A percentile compares a stretch with the other conserved stretches of the same genome.
These are phyloP conservation scores for Mormyrus proboscirostris DNA, from an alignment of 2,797 vertebrate species.

Conservation along the genomic window DNA sequence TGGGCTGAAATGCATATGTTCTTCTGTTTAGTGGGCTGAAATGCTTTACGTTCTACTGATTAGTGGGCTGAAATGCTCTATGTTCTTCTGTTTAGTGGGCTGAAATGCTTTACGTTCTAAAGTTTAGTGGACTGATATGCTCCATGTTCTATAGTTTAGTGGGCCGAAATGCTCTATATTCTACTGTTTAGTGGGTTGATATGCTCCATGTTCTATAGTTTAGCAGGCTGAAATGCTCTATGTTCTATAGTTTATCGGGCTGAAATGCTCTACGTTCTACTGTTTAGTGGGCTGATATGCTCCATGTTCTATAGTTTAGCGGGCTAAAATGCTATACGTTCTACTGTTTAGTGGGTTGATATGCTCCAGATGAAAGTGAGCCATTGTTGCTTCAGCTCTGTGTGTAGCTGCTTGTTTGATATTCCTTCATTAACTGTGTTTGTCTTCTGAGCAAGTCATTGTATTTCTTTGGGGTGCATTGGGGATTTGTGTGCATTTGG, in stretches of 20 bases:
- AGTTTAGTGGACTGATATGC: too few species aligned
- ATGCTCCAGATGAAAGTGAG: background rate
- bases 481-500: background rate
- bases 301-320: background rate
- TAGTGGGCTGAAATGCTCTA: background rate
- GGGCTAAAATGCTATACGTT: background rate
- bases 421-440: background rate
- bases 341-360: background rate
- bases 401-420: background rate
- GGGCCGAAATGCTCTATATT: background rate
- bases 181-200: background rate
- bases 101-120: too few species aligned
- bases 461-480: background rate
- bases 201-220: background rate
- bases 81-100: background rate
- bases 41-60: background rate
- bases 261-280: background rate
- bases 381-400: background rate
- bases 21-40: background rate
- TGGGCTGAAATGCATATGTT: too few species aligned
- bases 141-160: too few species aligned
- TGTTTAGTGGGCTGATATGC: background rate
- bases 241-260: too few species aligned
- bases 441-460: background rate
- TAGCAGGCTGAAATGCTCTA: background rate